phyloP scores from a whole-genome alignment of 1,140 invertebrate genomes.

The Mylabris phalerata region DNA sequence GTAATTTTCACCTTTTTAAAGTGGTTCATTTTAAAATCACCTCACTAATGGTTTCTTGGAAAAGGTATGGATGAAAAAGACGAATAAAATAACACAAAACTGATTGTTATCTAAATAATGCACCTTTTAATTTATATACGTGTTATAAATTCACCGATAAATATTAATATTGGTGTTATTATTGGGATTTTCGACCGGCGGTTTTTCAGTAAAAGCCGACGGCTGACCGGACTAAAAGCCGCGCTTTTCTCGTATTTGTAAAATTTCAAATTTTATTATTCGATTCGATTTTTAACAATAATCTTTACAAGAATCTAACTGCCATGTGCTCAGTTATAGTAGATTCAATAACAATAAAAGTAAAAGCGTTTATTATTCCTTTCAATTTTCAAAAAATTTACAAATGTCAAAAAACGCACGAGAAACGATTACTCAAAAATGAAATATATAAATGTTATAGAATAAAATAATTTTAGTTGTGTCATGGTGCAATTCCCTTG shows the following conservation, averaged over 20 bases:
- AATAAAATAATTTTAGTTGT: conserved; percentile 29
- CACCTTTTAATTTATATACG: no score
- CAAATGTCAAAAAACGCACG: conserved; percentile 9
- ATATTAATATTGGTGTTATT: no score
- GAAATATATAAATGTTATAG: conserved; percentile 8
- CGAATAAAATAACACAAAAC: conserved; percentile 4
- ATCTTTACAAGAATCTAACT: conserved; percentile 31
- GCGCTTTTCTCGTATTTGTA: no score
- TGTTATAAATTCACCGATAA: no score
- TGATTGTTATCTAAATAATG: not conserved
- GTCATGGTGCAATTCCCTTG: conserved; percentile 36
- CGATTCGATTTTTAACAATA: not conserved
- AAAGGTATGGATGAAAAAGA: not conserved
- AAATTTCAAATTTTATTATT: no score
- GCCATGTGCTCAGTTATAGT: conserved; percentile 28
- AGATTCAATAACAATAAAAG: conserved; percentile 27
- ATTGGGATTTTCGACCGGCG: no score
- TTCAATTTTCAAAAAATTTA: not conserved
- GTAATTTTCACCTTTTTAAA: conserved; percentile 22
- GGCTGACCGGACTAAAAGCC: no score
- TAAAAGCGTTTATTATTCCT: no score
- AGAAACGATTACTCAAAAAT: conserved; percentile 33
- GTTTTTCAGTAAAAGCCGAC: no score
- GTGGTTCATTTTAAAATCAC: conserved; percentile 15
- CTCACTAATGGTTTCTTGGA: conserved; percentile 21